Evolutionary conservation across 2,888 invertebrate species (phyloP).

Genomic region (Yponomeuta plumbellus): DNA sequence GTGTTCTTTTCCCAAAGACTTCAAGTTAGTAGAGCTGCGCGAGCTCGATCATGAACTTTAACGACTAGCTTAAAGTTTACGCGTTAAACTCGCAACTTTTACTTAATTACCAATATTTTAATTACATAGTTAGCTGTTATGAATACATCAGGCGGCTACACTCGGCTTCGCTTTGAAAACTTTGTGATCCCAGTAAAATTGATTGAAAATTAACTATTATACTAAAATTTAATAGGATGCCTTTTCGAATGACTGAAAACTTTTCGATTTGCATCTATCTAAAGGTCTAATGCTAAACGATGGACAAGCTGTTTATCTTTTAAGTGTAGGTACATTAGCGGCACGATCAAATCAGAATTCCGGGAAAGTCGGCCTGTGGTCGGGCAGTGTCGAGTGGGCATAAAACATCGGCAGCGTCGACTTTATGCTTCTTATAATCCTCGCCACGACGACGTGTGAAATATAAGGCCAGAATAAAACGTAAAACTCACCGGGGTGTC

Average conservation of each 20-base stretch:
- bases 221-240: neutral
- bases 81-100: slow-evolving; percentile 44
- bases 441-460: slow-evolving; percentile 51
- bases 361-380: slow-evolving; percentile 18
- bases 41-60: slow-evolving; percentile 56
- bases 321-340: slow-evolving; percentile 22
- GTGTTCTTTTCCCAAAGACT: slow-evolving; percentile 54
- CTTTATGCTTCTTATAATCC: slow-evolving; percentile 44
- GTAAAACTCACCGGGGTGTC: slow-evolving; percentile 44
- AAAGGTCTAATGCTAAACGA: neutral
- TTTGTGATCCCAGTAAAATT: neutral
- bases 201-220: neutral
- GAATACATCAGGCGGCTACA: neutral
- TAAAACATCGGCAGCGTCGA: slow-evolving; percentile 39
- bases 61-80: slow-evolving; percentile 45
- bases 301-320: slow-evolving; percentile 6
- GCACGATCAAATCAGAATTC: slow-evolving; percentile 23
- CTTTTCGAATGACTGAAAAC: neutral
- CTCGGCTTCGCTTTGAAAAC: neutral
- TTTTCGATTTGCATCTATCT: neutral
- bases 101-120: slow-evolving; percentile 37
- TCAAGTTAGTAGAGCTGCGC: slow-evolving; percentile 43
- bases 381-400: slow-evolving; percentile 25
- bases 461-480: slow-evolving; percentile 54
- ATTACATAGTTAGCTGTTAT: slow-evolving; percentile 24